phyloP scores from a whole-genome alignment of 2,113 vertebrate species.

The Brachirus orientalis region DNA sequence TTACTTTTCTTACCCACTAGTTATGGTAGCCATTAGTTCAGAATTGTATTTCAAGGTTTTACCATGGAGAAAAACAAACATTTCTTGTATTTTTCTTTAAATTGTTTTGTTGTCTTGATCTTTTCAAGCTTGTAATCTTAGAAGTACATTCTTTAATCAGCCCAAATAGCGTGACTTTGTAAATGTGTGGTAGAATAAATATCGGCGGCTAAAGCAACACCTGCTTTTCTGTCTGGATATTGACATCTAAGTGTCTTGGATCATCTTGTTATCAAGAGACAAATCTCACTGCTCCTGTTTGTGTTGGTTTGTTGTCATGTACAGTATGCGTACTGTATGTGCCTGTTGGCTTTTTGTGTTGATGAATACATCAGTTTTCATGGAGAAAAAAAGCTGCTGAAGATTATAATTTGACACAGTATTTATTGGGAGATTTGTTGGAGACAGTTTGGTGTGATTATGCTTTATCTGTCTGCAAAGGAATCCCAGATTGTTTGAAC shows the following conservation, averaged over 20 bases:
- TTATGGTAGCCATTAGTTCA: constrained; percentile 16
- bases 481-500: constrained; percentile 7
- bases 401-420: neutral
- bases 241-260: too few species aligned
- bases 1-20: constrained; percentile 8
- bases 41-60: neutral
- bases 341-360: neutral
- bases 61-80: neutral
- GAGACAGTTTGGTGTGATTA: neutral
- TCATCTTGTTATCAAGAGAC: neutral
- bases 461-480: constrained; percentile 1
- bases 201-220: too few species aligned
- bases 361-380: neutral
- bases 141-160: too few species aligned
- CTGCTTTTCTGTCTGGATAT: too few species aligned
- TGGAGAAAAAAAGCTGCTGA: neutral
- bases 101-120: too few species aligned
- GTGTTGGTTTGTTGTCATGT: neutral
- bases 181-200: too few species aligned
- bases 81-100: neutral
- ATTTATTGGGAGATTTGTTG: constrained; percentile 14
- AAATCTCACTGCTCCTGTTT: neutral
- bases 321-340: neutral
- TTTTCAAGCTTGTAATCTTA: too few species aligned
- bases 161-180: too few species aligned